Evolutionary conservation across 2,888 invertebrate species (phyloP), one percentile per base, ranked within the genome.

Genomic region (Nemotelus nigrinus): DNA sequence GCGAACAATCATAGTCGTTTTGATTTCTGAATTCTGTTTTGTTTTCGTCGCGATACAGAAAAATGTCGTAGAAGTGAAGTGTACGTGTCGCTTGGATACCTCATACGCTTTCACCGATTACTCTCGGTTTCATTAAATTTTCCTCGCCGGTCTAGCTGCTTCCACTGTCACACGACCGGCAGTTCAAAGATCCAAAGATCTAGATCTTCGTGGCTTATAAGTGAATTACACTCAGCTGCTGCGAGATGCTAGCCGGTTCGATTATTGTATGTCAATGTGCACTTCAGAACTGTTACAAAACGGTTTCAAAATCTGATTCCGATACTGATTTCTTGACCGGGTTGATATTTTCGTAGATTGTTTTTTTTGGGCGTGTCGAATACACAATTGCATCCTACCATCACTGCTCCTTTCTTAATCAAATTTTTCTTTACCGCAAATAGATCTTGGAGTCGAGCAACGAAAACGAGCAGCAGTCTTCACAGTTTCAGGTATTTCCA

Each of bases 371-470:
- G 25, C 25, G 25, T 25, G 25, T 25, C 25, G 25, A 25, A 1
- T 25, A 25, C 25, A 25, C 25, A 25, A 25, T 25, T 25, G 25
- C 25, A 25, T 25, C 25, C 25, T 1, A 0, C 25, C 25, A 25
- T 25, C 25, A 25, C 25, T 25, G 25, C 25, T 25, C 25, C 25
- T 25, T 25, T 25, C 25, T 25, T n/a, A 53, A 78, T 68, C 57
- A 55, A 77, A n/a, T 75, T 10, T n/a, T 41, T 78, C 25, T 76
- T 55, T 76, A 7, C 70, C 57, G 1, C 2, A 47, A 83, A 80
- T 82, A 86, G 87, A 86, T 86, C 81, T 84, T 87, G 81, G 86
- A 87, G 81, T 87, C 86, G 53, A 87, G 87, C 83, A 86, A 84
- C 82, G 86, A 87, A 81, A 85, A 86, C 77, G 43, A 74, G 3